Base-by-base conservation (phyloP, 2,797 vertebrate species). In the Austrolebias charrua region DNA sequence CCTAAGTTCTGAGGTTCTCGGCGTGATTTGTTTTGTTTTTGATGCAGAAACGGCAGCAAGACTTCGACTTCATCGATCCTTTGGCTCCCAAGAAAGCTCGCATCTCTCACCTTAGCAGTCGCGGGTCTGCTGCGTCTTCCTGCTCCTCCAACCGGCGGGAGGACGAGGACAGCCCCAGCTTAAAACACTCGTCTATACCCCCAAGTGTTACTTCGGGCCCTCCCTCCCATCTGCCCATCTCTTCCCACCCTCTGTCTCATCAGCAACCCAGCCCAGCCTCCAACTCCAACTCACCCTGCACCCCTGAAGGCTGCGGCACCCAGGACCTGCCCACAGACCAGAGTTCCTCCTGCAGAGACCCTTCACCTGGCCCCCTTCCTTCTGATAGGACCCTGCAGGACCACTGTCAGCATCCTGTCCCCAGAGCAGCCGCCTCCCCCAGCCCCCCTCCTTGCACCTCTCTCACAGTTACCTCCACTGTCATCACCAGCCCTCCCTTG, bases 251-350 rank as follows among this genome's bases (percentile, higher is more conserved):
- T 20, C 15, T 87, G 78, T 86, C 81, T 82, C 93, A 89, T 70
- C 92, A 90, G 58, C 91, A 92, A 65, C 93, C 92, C 54, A 93
- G 89, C 73, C 88, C 92, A 6, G 92, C 93, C 82, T 96, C 92
- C 63, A 94, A 90, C 90, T 94, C 94, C 73, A 94, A 92, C 78
- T 96, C 93, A 46, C 94, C 95, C 45, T 94, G 93, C 90, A 96
- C 94, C 70, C 93, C 94, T 0, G 94, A 96, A 84, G 93, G 94
- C 75, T 89, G 86, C 4, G 95, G 95, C 63, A 95, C 94, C 54
- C 94, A 96, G 88, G 93, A 95, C 82, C 89, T 96, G 53, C 95
- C 93, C 5, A 65, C 92, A 66, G 94, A 95, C 42, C 88, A 92
- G 88, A 92, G 92, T 65, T 92, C 88, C 55, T 91, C 87, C 60